Evolutionary conservation across 2,797 vertebrate species (phyloP).

Genomic region (Aselliscus stoliczkanus): DNA sequence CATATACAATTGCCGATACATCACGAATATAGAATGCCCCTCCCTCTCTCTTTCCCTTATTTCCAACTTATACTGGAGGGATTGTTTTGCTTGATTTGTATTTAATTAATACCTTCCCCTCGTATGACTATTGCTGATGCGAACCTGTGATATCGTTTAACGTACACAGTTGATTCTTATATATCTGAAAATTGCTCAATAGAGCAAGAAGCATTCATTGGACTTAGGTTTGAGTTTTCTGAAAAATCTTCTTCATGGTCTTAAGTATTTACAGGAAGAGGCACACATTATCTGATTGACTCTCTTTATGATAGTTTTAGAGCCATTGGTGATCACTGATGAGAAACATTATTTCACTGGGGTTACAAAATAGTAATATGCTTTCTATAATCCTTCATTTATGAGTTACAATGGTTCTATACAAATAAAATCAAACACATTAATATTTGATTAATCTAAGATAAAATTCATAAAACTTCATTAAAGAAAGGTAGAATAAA

Average conservation of each 20-base stretch:
- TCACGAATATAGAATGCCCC: not conserved
- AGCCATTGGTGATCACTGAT: not conserved
- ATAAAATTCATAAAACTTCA: not conserved
- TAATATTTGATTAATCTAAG: not conserved
- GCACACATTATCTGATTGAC: not conserved
- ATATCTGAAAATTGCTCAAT: not conserved
- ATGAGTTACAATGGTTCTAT: not conserved
- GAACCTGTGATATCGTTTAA: not conserved
- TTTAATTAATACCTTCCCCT: not conserved
- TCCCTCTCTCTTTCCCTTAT: not conserved
- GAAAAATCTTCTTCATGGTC: not conserved
- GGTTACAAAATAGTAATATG: not conserved
- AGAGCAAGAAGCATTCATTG: not conserved
- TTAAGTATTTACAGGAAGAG: not conserved
- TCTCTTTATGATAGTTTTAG: not conserved
- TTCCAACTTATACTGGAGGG: not conserved
- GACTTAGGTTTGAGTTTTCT: not conserved
- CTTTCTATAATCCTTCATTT: not conserved
- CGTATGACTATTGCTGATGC: not conserved
- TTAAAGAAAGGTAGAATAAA: not conserved
- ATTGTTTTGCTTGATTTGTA: not conserved
- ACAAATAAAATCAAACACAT: not conserved
- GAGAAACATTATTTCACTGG: not conserved
- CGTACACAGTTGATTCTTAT: not conserved
- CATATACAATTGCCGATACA: not conserved